Percentiles rank a stretch among this genome's conserved stretches.
phyloP scores from a whole-genome alignment of 2,113 vertebrate genomes.

The Glaucidium brasilianum region DNA sequence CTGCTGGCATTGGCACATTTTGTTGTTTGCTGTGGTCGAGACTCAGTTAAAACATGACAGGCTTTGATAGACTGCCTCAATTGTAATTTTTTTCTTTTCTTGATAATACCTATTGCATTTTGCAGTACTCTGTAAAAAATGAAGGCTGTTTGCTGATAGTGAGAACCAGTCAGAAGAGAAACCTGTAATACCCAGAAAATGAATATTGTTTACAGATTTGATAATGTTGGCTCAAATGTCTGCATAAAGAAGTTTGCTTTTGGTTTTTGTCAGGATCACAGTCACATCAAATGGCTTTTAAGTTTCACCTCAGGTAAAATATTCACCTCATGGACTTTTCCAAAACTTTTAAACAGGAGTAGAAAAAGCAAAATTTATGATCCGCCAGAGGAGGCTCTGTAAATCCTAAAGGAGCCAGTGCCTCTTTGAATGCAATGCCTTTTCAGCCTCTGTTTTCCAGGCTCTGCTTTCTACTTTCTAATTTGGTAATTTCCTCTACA shows the following conservation, averaged over 20 bases:
- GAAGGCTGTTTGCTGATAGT: constrained; percentile 21
- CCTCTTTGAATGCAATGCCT: neutral
- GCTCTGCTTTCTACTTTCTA: neutral
- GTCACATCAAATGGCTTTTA: neutral
- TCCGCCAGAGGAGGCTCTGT: neutral
- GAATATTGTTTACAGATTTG: constrained; percentile 23
- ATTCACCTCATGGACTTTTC: neutral
- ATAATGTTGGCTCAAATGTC: constrained; percentile 19
- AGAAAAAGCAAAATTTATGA: neutral
- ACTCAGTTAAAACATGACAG: constrained; percentile 50
- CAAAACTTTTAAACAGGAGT: neutral
- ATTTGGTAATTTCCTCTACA: neutral
- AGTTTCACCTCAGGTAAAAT: neutral
- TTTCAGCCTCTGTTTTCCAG: neutral
- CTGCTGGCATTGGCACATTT: constrained; percentile 19
- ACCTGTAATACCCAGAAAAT: neutral
- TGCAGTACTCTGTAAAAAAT: constrained; percentile 39
- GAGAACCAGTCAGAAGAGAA: constrained; percentile 1
- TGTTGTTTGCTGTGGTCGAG: constrained; percentile 25
- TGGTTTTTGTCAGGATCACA: constrained; percentile 6
- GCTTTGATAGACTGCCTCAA: constrained; percentile 48
- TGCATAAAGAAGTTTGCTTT: neutral
- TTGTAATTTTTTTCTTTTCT: constrained; percentile 15
- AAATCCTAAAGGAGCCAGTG: neutral
- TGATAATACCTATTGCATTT: constrained; percentile 29